Evolutionary conservation across 2,888 invertebrate species (phyloP).

Genomic region (Apocheima hispidaria): DNA sequence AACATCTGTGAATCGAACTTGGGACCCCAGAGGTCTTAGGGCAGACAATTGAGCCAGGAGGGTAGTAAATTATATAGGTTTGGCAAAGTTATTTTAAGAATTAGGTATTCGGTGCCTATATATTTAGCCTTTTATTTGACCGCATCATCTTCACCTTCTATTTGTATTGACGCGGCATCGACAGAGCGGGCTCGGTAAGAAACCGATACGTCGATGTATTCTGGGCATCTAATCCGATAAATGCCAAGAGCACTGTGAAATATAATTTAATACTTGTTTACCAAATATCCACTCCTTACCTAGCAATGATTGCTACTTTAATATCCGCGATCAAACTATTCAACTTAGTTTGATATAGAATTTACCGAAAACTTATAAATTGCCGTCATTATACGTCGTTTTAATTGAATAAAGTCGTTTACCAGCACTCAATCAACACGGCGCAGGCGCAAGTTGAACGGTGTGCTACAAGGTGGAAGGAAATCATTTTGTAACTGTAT

Average conservation of each 20-base stretch:
- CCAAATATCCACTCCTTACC: neutral
- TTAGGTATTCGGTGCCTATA: too few species aligned
- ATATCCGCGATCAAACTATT: constrained; percentile 20
- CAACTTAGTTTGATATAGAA: constrained; percentile 16
- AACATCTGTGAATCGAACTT: too few species aligned
- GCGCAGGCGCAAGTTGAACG: neutral
- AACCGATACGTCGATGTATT: too few species aligned
- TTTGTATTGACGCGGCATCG: too few species aligned
- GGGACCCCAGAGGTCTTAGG: too few species aligned
- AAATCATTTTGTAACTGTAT: too few species aligned
- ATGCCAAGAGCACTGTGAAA: neutral
- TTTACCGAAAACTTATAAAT: constrained; percentile 30
- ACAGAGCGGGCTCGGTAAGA: too few species aligned
- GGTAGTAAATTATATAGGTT: too few species aligned
- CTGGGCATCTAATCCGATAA: neutral
- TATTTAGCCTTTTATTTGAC: too few species aligned
- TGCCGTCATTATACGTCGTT: constrained; percentile 20
- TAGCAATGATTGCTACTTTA: constrained; percentile 4
- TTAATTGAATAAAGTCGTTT: constrained; percentile 40
- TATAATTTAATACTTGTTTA: neutral
- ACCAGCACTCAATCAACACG: constrained; percentile 23
- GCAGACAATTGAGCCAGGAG: too few species aligned
- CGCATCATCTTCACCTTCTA: too few species aligned
- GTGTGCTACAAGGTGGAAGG: neutral
- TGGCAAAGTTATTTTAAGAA: too few species aligned